phyloP scores from a whole-genome alignment of 2,797 vertebrate species.

The Orestias chungarensis region DNA sequence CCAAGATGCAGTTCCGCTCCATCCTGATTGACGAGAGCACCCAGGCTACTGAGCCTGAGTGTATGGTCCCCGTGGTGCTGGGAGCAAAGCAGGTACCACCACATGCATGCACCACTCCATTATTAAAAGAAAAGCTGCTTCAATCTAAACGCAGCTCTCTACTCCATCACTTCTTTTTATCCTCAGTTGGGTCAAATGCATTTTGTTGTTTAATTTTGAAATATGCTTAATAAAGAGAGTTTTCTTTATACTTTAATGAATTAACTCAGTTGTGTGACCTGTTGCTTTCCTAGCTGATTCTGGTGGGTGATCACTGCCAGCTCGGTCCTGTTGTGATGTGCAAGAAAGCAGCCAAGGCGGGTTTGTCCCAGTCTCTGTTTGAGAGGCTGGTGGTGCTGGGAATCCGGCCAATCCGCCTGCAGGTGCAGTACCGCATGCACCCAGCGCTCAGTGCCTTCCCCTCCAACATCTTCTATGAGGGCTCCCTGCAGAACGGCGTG shows the following conservation, averaged over 20 bases:
- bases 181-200: too few species aligned
- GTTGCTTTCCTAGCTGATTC: conserved; percentile 84
- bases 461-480: conserved; percentile 99
- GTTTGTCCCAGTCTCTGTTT: conserved; percentile 94
- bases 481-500: conserved; percentile 95
- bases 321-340: conserved; percentile 98
- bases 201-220: too few species aligned
- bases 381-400: conserved; percentile 97
- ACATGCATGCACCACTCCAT: not conserved
- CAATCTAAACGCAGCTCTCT: not conserved
- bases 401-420: conserved; percentile 95
- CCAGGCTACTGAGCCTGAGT: conserved; percentile 97
- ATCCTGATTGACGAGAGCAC: conserved; percentile 98
- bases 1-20: conserved; percentile 99
- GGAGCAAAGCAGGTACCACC: conserved; percentile 93
- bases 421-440: conserved; percentile 99
- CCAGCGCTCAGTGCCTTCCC: conserved; percentile 97
- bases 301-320: conserved; percentile 98
- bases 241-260: not conserved
- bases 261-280: not conserved
- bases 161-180: not conserved
- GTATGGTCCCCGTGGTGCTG: conserved; percentile 97
- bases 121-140: not conserved
- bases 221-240: not conserved
- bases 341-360: conserved; percentile 97